Evolutionary conservation across 2,888 invertebrate genomes (phyloP).

Genomic region (Serrognathus titanus): DNA sequence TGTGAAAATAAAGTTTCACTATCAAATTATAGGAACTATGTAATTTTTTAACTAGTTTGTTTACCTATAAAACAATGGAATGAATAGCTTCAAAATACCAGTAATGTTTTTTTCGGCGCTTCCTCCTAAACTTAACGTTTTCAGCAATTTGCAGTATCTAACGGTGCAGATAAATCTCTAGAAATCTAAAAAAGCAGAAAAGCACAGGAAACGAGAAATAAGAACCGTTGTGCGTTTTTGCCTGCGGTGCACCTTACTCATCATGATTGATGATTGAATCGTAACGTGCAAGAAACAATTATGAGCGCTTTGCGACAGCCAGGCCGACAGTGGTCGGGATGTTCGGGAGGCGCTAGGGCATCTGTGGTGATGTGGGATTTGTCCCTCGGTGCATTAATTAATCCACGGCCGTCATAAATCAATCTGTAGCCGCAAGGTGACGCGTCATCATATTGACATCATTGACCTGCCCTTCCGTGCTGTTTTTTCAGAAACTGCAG

Average conservation of each 20-base stretch:
- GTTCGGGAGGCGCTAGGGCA: slow-evolving; percentile 28
- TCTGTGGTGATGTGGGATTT: slow-evolving; percentile 38
- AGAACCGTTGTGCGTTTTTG: slow-evolving; percentile 7
- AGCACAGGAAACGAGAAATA: background rate
- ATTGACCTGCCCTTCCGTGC: slow-evolving; percentile 46
- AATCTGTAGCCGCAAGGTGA: slow-evolving; percentile 50
- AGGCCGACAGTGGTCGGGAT: slow-evolving; percentile 34
- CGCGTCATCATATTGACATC: slow-evolving; percentile 51
- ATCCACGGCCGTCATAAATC: slow-evolving; percentile 47
- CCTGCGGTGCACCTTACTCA: slow-evolving; percentile 11
- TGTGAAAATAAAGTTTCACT: too few relatives aligned
- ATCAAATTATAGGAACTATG: too few relatives aligned
- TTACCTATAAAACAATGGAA: too few relatives aligned
- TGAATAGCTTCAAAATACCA: too few relatives aligned
- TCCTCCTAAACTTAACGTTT: background rate
- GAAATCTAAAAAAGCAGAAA: background rate
- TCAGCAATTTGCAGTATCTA: background rate
- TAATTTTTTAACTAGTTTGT: too few relatives aligned
- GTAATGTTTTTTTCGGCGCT: too few relatives aligned
- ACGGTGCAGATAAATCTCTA: background rate
- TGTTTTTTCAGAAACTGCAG: slow-evolving; percentile 25
- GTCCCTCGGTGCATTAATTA: slow-evolving; percentile 45
- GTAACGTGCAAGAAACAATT: slow-evolving; percentile 44
- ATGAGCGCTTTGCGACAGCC: slow-evolving; percentile 40
- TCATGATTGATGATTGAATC: slow-evolving; percentile 41